Evolutionary conservation across 2,797 vertebrate genomes (phyloP), one percentile per base, ranked within the genome.

Genomic region (Smutsia gigantea): DNA sequence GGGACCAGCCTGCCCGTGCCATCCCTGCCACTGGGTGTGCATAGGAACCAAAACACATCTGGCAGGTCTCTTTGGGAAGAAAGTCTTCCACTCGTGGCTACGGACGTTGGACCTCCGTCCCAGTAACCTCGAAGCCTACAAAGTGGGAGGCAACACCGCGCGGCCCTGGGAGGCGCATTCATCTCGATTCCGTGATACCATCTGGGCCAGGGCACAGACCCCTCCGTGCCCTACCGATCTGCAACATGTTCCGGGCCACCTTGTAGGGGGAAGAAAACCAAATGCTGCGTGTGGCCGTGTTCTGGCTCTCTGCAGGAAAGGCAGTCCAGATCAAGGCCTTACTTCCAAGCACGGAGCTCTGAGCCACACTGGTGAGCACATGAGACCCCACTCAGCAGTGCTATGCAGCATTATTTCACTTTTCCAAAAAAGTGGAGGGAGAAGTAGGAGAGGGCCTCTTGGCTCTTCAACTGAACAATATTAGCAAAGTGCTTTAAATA

Each of bases 241-340:
- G 25, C 46, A 53, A 46, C 57, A 25, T 19, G 25, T 57, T 18
- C 83, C 0, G 5, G 72, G 57, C 15, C 53, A 63, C 83, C 34
- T 42, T 49, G 10, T 17, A 68, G 64, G 23, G 29, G 55, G 27
- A 55, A 59, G 68, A 39, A 59, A 23, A 61, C 7, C 31, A 46
- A 77, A 31, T 1, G 14, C 42, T 7, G 19, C 0, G 0, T 29
- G 31, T 12, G 46, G 53, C 29, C 8, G 37, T 59, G 49, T 31
- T 77, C 57, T 23, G 69, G 69, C 46, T 89, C 17, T 79, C 34
- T 17, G 59, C 5, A 72, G 94, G 57, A 81, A 87, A 93, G 69
- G 57, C 37, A 0, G 46, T 6, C 4, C 1, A 69, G 23, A 31
- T 46, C 31, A 71, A 27, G 89, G 25, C 19, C 49, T 42, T 27